A percentile compares a stretch with the other conserved stretches of the same genome.
phyloP scores from a whole-genome alignment of 2,888 invertebrate species.

The Dicranocentrus wangi region DNA sequence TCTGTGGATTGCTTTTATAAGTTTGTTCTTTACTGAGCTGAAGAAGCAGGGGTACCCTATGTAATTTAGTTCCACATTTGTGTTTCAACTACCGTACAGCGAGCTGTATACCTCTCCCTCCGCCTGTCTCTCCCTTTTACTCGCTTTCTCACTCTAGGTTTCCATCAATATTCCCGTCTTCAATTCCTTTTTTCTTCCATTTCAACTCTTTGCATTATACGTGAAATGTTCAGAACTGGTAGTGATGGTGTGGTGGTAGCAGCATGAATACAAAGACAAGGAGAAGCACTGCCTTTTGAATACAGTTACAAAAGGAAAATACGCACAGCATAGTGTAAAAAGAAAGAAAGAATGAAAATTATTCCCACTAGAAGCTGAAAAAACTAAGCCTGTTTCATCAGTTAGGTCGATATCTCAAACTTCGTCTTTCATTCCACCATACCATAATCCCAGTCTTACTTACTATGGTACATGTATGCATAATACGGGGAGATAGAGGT shows the following conservation, averaged over 20 bases:
- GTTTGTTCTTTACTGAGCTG: too few species aligned
- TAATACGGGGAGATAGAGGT: too few species aligned
- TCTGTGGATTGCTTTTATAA: not conserved
- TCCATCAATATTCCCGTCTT: not conserved
- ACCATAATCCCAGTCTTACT: too few species aligned
- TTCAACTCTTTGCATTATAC: not conserved
- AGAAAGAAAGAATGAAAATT: slow-evolving; percentile 14
- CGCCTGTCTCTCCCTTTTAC: slow-evolving; percentile 8
- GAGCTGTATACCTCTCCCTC: slow-evolving; percentile 23
- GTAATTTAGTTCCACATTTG: slow-evolving; percentile 32
- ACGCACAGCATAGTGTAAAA: too few species aligned
- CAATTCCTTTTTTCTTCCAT: slow-evolving; percentile 6
- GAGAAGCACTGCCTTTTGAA: not conserved
- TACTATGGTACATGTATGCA: too few species aligned
- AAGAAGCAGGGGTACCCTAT: slow-evolving; percentile 18
- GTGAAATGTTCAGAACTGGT: too few species aligned
- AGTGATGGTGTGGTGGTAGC: not conserved
- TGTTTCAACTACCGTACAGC: slow-evolving; percentile 37
- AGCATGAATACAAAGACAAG: not conserved
- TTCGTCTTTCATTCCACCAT: too few species aligned
- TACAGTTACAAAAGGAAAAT: slow-evolving; percentile 8
- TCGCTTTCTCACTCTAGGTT: slow-evolving; percentile 3
- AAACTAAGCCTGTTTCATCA: slow-evolving; percentile 31
- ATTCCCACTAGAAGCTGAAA: not conserved
- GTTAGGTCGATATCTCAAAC: slow-evolving; percentile 38